Conservation (phyloP, 2,797 vertebrate species). For the Alectoris magna region DNA sequence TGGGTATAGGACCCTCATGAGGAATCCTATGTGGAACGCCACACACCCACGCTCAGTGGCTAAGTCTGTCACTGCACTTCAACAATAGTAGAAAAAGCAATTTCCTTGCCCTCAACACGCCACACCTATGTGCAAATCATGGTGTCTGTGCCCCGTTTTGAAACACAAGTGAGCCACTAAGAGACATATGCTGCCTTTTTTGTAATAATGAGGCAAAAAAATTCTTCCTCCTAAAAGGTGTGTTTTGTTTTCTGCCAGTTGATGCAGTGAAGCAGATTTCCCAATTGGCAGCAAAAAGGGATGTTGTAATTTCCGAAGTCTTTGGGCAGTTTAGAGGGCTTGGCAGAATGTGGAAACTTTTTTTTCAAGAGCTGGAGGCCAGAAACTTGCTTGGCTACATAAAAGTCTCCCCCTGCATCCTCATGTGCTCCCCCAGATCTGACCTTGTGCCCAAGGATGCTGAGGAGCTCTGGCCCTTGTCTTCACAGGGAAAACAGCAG, state of each 20-base stretch:
- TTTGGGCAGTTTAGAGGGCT: slow-evolving; percentile 10
- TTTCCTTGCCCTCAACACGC: neutral
- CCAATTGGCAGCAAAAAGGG: slow-evolving; percentile 1
- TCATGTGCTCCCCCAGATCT: neutral
- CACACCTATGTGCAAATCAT: neutral
- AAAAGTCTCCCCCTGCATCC: neutral
- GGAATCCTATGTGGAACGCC: neutral
- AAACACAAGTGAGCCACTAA: neutral
- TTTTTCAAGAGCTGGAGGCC: slow-evolving; percentile 3
- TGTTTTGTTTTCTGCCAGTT: slow-evolving; percentile 13
- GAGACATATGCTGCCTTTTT: neutral
- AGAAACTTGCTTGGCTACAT: neutral
- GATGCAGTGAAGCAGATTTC: neutral
- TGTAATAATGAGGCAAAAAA: neutral
- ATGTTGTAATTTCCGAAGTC: slow-evolving; percentile 24
- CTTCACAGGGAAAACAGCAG: neutral
- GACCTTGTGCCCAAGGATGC: neutral
- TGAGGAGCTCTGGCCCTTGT: slow-evolving; percentile 4
- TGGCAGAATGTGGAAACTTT: slow-evolving; percentile 25
- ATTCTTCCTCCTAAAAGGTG: neutral
- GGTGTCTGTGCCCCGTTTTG: neutral
- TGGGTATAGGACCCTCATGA: neutral
- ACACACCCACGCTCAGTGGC: neutral
- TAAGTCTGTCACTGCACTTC: neutral
- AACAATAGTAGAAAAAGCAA: neutral